Evolutionary conservation across 2,113 vertebrate genomes (phyloP).

Genomic region (Sialia sialis): DNA sequence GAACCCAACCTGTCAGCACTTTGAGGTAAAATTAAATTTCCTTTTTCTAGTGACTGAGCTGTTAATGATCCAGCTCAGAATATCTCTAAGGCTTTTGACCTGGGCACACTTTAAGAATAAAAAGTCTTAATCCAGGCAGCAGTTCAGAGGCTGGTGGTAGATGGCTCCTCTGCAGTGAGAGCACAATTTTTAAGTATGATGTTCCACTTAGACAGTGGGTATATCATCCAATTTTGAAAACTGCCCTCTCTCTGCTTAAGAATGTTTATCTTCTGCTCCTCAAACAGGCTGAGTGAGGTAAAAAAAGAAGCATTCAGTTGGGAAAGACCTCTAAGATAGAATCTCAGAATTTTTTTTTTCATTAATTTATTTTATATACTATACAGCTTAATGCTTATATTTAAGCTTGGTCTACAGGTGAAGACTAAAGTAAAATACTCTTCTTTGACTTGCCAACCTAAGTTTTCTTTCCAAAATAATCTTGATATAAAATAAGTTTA

Average conservation of each 20-base stretch:
- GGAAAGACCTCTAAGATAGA: not conserved
- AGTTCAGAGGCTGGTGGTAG: not conserved
- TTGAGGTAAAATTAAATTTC: not conserved
- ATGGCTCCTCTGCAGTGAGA: not conserved
- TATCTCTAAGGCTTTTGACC: not conserved
- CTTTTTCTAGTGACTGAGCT: not conserved
- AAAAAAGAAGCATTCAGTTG: not conserved
- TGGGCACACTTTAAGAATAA: not conserved
- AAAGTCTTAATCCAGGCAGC: not conserved
- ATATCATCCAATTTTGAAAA: not conserved
- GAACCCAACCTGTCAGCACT: not conserved
- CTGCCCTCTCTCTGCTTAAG: not conserved
- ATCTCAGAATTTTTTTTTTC: not conserved
- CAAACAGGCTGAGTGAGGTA: not conserved
- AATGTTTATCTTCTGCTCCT: not conserved
- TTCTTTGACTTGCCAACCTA: not conserved
- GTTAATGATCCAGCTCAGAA: not conserved
- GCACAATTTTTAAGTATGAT: not conserved
- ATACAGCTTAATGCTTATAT: not conserved
- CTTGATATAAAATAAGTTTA: not conserved
- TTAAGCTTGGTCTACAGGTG: not conserved
- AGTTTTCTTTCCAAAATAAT: not conserved
- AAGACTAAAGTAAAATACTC: not conserved
- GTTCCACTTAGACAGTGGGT: not conserved
- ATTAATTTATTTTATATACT: not conserved